Conservation (phyloP, 2,888 invertebrate species). For the Thymelicus sylvestris region DNA sequence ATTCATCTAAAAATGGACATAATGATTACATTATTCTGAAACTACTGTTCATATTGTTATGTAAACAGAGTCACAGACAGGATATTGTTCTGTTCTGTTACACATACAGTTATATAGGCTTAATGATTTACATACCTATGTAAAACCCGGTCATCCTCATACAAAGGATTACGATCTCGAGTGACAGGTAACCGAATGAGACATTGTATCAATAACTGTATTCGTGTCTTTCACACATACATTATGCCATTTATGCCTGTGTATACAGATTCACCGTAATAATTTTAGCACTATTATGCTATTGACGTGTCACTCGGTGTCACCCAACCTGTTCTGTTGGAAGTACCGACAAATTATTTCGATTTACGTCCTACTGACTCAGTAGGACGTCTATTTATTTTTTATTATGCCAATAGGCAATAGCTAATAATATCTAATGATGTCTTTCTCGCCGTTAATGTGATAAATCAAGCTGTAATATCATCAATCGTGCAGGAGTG, state of each 20-base stretch:
- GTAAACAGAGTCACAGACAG: no score
- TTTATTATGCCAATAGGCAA: neutral
- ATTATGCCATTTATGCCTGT: neutral
- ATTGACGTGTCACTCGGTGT: neutral
- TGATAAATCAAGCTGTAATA: neutral
- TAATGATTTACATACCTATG: conserved; percentile 25
- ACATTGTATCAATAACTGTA: conserved; percentile 37
- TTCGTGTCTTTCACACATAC: conserved; percentile 4
- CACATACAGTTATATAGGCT: conserved; percentile 3
- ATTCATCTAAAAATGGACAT: no score
- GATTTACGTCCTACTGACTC: neutral
- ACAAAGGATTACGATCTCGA: conserved; percentile 29
- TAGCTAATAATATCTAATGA: no score
- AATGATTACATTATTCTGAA: no score
- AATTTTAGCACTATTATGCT: conserved; percentile 31
- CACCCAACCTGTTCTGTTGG: neutral
- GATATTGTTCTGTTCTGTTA: neutral
- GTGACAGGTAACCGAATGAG: conserved; percentile 25
- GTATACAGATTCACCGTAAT: conserved; percentile 23
- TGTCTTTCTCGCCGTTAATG: neutral
- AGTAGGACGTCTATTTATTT: neutral
- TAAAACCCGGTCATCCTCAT: conserved; percentile 16
- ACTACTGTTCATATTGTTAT: no score
- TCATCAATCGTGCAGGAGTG: neutral
- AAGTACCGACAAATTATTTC: neutral